Percentiles rank a stretch among this genome's conserved stretches.
Conservation (phyloP, 1,140 invertebrate genomes). For the Panagrolaimus sp. region DNA sequence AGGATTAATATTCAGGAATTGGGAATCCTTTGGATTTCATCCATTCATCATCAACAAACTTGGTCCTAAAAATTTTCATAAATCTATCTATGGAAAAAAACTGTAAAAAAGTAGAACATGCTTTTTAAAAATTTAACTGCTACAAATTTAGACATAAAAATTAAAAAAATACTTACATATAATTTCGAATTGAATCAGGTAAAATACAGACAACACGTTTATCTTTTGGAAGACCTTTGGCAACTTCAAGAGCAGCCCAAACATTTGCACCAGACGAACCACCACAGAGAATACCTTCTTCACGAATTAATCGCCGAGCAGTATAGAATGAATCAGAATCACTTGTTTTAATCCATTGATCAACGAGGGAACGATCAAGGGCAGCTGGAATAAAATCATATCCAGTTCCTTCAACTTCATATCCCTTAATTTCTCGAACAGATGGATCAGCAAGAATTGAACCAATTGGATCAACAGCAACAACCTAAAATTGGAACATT, state of each 20-base stretch:
- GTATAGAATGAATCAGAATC: slow-evolving; percentile 78
- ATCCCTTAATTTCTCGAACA: slow-evolving; percentile 67
- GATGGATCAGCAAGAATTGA: slow-evolving; percentile 76
- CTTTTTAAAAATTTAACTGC: too few species aligned
- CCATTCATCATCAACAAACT: slow-evolving; percentile 91
- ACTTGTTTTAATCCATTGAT: slow-evolving; percentile 68
- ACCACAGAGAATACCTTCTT: slow-evolving; percentile 88
- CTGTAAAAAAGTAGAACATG: too few species aligned
- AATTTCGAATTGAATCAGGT: slow-evolving; percentile 92
- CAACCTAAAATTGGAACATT: slow-evolving; percentile 60
- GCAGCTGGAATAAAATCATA: slow-evolving; percentile 92
- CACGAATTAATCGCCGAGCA: slow-evolving; percentile 76
- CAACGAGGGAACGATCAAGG: slow-evolving; percentile 65
- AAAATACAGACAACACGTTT: slow-evolving; percentile 83
- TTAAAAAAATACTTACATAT: slow-evolving; percentile 72
- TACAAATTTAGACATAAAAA: neutral
- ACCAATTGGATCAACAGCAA: slow-evolving; percentile 81
- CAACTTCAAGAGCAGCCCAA: slow-evolving; percentile 67
- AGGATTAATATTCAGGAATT: slow-evolving; percentile 11
- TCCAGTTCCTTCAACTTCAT: slow-evolving; percentile 78
- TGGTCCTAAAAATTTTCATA: slow-evolving; percentile 64
- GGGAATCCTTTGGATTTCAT: slow-evolving; percentile 64
- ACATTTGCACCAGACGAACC: slow-evolving; percentile 85
- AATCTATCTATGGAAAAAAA: too few species aligned
- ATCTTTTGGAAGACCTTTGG: slow-evolving; percentile 64